Evolutionary conservation across 2,888 invertebrate species (phyloP), one percentile per base, ranked within the genome.

Genomic region (Latrodectus elegans): DNA sequence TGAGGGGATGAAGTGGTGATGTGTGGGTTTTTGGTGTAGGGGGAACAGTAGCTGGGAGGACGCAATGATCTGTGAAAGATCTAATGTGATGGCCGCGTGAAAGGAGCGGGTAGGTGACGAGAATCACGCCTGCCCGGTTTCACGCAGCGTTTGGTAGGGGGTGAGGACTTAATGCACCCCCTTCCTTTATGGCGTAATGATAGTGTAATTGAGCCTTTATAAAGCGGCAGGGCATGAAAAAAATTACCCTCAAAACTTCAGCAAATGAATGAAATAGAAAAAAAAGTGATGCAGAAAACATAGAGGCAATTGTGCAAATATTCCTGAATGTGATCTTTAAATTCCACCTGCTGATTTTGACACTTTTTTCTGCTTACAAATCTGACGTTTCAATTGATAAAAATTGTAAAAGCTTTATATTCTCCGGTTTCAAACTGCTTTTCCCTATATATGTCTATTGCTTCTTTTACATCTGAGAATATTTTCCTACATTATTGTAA

Each of bases 41-140:
- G 70, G 70, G 77, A 22, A n/a, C 49, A 71, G 51, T 51, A 49
- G 17, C 64, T 49, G 70, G 78, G 79, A 75, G 75, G 67, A 71
- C 72, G 86, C 86, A 87, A 81, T 82, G 86, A 73, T 76, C 72
- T 71, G 81, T 81, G 77, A 77, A 87, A 77, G 81, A 87, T 87
- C 86, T 80, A 82, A 87, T 73, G 86, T 68, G 86, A 85, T 55
- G 70, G 60, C 84, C 70, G 72, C 22, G n/a, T 78, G 72, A 78
- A 87, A 72, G 86, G 70, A 70, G 78, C 38, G 38, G 38, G 38
- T 38, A 78, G 74, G 85, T 86, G 85, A 70, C 76, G 52, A 76
- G 77, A 81, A 87, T 87, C 86, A 81, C 81, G 65, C 80, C 82
- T 14, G 15, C 60, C 68, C 74, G 73, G 73, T 17, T 65, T 68